Conservation (phyloP, 2,888 invertebrate genomes). For the Scaptomyza reducta region DNA sequence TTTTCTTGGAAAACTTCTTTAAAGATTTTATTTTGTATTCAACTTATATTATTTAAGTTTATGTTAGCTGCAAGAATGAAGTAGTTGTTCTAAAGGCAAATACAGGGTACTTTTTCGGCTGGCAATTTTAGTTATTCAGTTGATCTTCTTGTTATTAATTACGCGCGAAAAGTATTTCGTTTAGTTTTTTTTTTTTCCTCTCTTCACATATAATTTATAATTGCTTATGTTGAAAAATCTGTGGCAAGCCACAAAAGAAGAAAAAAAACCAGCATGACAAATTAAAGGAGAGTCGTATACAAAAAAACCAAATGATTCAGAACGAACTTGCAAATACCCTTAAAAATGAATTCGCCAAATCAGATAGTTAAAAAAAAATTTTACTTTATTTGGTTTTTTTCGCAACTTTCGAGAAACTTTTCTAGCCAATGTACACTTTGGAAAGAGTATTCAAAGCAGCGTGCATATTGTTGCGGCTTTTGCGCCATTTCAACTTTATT, state of each 20-base stretch:
- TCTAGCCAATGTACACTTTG: slow-evolving; percentile 1
- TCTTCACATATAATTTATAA: slow-evolving; percentile 45
- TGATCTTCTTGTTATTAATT: slow-evolving; percentile 25
- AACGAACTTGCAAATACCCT: slow-evolving; percentile 23
- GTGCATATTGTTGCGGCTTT: slow-evolving; percentile 48
- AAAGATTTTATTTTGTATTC: too few species aligned
- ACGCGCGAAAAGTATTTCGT: slow-evolving; percentile 35
- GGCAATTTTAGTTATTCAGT: neutral
- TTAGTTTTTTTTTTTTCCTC: slow-evolving; percentile 6
- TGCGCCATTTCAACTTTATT: neutral
- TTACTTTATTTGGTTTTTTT: too few species aligned
- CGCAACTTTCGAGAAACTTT: neutral
- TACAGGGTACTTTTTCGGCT: slow-evolving; percentile 19
- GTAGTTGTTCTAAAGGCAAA: too few species aligned
- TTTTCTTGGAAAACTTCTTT: too few species aligned
- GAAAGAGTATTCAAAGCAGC: slow-evolving; percentile 20
- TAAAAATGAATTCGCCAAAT: neutral
- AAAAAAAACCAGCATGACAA: neutral
- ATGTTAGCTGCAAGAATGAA: too few species aligned
- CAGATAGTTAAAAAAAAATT: neutral
- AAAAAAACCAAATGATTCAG: neutral
- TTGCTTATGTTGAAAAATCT: slow-evolving; percentile 51
- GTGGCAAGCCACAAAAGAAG: slow-evolving; percentile 8
- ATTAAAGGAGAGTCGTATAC: slow-evolving; percentile 14
- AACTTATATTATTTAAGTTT: too few species aligned